These are phyloP conservation scores for Thalassophryne amazonica DNA, from an alignment of 2,797 vertebrate species.

Conservation along the genomic window DNA sequence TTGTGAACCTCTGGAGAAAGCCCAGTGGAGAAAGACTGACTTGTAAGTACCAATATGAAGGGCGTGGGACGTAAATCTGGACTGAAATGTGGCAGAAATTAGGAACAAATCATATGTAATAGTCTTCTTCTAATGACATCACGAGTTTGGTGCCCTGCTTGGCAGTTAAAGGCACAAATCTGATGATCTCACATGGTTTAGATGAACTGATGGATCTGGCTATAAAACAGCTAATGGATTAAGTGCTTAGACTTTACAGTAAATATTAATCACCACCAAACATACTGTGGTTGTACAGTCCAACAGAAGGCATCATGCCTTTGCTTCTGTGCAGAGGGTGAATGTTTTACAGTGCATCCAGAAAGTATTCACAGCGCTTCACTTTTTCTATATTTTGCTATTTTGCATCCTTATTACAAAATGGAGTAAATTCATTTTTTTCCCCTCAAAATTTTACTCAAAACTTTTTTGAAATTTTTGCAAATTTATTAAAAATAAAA, in stretches of 20 bases:
- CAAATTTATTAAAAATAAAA: too few relatives aligned
- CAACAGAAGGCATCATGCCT: constrained; percentile 24
- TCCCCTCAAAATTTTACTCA: too few relatives aligned
- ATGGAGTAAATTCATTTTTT: too few relatives aligned
- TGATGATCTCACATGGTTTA: constrained; percentile 66
- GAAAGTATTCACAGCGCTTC: too few relatives aligned
- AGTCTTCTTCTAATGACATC: constrained; percentile 64
- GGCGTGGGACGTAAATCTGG: constrained; percentile 20
- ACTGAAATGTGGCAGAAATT: constrained; percentile 14
- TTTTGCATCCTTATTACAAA: too few relatives aligned
- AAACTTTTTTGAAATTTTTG: too few relatives aligned
- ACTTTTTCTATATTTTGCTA: too few relatives aligned
- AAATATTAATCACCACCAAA: constrained; percentile 52
- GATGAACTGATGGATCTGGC: constrained; percentile 47
- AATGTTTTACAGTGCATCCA: constrained; percentile 69
- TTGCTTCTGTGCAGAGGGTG: constrained; percentile 30
- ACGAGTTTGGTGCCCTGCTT: constrained; percentile 76
- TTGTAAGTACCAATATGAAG: constrained; percentile 45
- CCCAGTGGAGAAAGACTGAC: constrained; percentile 26
- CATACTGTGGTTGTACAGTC: constrained; percentile 36
- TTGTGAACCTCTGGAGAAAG: constrained; percentile 36
- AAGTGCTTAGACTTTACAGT: constrained; percentile 69
- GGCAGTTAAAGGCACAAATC: constrained; percentile 77
- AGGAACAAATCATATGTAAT: constrained; percentile 29
- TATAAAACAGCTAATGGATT: constrained; percentile 49